Base-by-base conservation (phyloP, 2,113 vertebrate species). In the cat (Felis catus) region DNA sequence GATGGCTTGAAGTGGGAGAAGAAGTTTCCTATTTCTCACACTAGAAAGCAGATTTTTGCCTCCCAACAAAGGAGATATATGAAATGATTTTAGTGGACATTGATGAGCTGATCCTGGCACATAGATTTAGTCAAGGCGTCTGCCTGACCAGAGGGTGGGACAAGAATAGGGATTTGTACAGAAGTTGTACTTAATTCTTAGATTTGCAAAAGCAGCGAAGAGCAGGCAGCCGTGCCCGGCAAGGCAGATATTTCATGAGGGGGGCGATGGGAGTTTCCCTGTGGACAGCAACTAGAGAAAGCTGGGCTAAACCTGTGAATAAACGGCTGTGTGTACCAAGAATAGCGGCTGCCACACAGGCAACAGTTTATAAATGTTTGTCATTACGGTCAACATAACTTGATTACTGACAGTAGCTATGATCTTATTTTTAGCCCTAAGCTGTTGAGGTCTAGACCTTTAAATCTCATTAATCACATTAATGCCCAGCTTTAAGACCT, bases 311-410 rank as follows among this genome's bases (percentile, higher is more conserved):
- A 29, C 45, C 78, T 53, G 79, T 65, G 27, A 66, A 36, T 7
- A 36, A 65, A 66, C 0, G 0, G 1, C 1, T 0, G 0, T 18
- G 4, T 25, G 5, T 41, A 25, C 5, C 25, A 1, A 25, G 16
- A 70, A n/a, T 19, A 66, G 3, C 21, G 11, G 55, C 39, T 76
- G 71, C 45, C n/a, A 13, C 11, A 21, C 21, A 15, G 29, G 71
- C 4, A 63, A 33, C 2, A 10, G 25, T 5, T 19, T 25, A 16
- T n/a, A 31, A 36, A 25, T 14, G 3, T 63, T 25, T 45, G 85
- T 66, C 63, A 7, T 41, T 83, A 21, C 29, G 73, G 39, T 31
- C 4, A 18, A 58, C 13, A 76, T 11, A 76, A 89, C 9, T 33
- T 93, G 31, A 93, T 71, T 63, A n/a, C 25, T 70, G 33, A 84